A percentile compares a stretch with the other conserved stretches of the same genome.
Conservation (phyloP, 2,797 vertebrate species). For the Chromis chromis region DNA sequence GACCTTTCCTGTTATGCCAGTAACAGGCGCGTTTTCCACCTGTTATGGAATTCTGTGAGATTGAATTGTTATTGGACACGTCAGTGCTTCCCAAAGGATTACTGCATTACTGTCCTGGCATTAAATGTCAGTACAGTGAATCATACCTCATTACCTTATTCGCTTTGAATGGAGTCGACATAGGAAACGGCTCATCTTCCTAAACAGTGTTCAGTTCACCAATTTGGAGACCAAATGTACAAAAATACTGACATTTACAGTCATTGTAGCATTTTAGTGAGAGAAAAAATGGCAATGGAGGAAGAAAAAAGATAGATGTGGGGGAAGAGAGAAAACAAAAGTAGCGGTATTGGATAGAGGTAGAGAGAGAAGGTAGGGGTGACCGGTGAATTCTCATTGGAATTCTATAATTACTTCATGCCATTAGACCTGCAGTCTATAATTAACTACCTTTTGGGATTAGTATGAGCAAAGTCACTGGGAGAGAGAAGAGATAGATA, state of each 20-base stretch:
- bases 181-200: background rate
- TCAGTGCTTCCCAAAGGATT: constrained; percentile 8
- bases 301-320: background rate
- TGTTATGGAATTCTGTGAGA: constrained; percentile 7
- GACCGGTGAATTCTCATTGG: constrained; percentile 73
- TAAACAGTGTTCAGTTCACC: background rate
- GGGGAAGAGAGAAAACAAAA: constrained; percentile 12
- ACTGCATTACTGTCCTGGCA: background rate
- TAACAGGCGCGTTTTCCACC: background rate
- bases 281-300: background rate
- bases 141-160: constrained; percentile 7
- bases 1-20: constrained; percentile 12
- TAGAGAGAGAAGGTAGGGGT: constrained; percentile 47
- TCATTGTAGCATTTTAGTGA: background rate
- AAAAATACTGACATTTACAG: background rate
- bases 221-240: background rate
- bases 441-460: constrained; percentile 83
- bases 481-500: constrained; percentile 39
- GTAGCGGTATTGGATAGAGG: constrained; percentile 20
- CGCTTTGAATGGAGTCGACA: background rate
- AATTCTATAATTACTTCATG: constrained; percentile 81
- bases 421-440: constrained; percentile 77
- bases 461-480: constrained; percentile 75
- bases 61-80: constrained; percentile 3
- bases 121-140: constrained; percentile 15